A percentile compares a stretch with the other conserved stretches of the same genome.
These are phyloP conservation scores for Prosopocoilus inquinatus DNA, from an alignment of 2,888 invertebrate genomes.

Conservation along the genomic window DNA sequence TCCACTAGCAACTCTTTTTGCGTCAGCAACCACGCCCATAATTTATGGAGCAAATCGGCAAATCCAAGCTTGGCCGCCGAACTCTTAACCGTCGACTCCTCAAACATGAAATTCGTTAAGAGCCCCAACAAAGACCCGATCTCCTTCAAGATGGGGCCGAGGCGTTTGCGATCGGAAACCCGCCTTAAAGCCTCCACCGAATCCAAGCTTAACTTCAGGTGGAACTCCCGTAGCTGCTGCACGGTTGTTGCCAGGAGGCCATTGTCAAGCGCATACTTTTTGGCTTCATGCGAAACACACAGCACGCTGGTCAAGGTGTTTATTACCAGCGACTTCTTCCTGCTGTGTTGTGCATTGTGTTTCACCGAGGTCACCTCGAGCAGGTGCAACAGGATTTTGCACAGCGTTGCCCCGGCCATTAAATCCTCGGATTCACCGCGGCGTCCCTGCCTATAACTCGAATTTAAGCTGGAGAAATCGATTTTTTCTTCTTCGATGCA, in stretches of 20 bases:
- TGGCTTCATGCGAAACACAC: constrained; percentile 52
- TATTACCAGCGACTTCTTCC: constrained; percentile 48
- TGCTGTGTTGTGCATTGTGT: constrained; percentile 26
- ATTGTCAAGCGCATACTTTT: constrained; percentile 48
- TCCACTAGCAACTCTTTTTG: constrained; percentile 56
- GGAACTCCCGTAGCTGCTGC: constrained; percentile 51
- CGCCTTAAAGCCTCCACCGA: constrained; percentile 50
- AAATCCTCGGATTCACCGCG: constrained; percentile 4
- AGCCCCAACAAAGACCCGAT: constrained; percentile 58
- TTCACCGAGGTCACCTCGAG: constrained; percentile 50
- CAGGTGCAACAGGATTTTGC: constrained; percentile 50
- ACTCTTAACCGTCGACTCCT: constrained; percentile 56
- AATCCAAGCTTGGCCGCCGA: constrained; percentile 56
- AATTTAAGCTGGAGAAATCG: neutral
- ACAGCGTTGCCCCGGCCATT: constrained; percentile 51
- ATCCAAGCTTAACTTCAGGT: constrained; percentile 52
- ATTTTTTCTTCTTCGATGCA: constrained; percentile 1
- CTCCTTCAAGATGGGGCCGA: constrained; percentile 56
- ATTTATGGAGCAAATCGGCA: constrained; percentile 59
- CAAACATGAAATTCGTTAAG: constrained; percentile 60
- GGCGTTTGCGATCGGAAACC: constrained; percentile 48
- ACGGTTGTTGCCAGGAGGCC: constrained; percentile 47
- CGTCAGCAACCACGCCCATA: constrained; percentile 68
- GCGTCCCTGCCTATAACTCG: too few relatives aligned
- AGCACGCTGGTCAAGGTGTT: constrained; percentile 51